Evolutionary conservation across 2,113 vertebrate species (phyloP).

Genomic region (Empidonax alnorum): DNA sequence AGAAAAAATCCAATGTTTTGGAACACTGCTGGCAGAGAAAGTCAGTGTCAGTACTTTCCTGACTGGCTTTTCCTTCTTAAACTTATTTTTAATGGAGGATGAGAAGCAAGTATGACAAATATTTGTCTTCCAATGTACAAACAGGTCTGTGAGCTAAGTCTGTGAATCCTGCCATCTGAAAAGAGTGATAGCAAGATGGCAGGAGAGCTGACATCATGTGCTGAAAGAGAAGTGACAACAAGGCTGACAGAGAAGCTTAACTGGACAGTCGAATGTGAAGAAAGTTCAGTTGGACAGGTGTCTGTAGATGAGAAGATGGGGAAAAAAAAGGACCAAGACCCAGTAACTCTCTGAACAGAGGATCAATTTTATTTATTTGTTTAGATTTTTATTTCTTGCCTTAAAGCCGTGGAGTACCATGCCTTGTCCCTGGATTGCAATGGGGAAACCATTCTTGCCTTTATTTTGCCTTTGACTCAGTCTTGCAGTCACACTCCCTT

Average conservation of each 20-base stretch:
- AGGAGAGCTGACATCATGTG: not conserved
- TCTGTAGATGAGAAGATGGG: not conserved
- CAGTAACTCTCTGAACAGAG: not conserved
- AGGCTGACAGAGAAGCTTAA: conserved; percentile 30
- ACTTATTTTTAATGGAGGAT: not conserved
- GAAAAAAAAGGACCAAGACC: not conserved
- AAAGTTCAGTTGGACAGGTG: not conserved
- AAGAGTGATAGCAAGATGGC: not conserved
- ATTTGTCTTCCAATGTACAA: not conserved
- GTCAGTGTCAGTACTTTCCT: not conserved
- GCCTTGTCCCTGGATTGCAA: not conserved
- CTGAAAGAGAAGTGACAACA: conserved; percentile 8
- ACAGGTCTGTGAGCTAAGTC: not conserved
- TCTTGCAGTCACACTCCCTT: not conserved
- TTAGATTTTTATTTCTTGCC: not conserved
- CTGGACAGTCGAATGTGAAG: not conserved
- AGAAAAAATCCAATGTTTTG: not conserved
- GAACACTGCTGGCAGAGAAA: not conserved
- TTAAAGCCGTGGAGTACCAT: not conserved
- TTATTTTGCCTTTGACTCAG: conserved; percentile 47
- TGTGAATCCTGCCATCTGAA: not conserved
- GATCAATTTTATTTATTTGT: not conserved
- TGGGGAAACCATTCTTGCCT: not conserved
- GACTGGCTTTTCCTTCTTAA: not conserved
- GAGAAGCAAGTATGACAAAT: conserved; percentile 5